Evolutionary conservation across 2,797 vertebrate genomes (phyloP).

Genomic region (Novumbra hubbsi): DNA sequence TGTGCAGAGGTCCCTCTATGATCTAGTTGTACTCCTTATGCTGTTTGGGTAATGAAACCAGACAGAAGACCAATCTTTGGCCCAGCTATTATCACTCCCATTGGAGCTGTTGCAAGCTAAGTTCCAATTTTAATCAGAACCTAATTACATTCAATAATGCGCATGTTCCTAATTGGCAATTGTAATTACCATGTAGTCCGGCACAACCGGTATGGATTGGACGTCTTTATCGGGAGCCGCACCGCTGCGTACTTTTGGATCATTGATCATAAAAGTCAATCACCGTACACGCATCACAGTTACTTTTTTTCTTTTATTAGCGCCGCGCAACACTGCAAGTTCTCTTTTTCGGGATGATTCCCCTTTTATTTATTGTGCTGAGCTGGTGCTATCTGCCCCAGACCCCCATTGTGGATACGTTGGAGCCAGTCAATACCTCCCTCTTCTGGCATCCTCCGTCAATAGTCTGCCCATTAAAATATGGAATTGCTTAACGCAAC

Average conservation of each 20-base stretch:
- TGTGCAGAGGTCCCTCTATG: constrained; percentile 8
- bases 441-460: constrained; percentile 69
- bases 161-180: constrained; percentile 61
- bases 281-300: constrained; percentile 61
- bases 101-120: constrained; percentile 44
- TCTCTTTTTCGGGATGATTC: constrained; percentile 53
- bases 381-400: constrained; percentile 63
- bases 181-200: constrained; percentile 59
- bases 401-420: constrained; percentile 70
- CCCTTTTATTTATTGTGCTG: constrained; percentile 65
- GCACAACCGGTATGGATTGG: constrained; percentile 58
- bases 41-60: constrained; percentile 33
- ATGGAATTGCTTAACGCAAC: constrained; percentile 70
- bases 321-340: constrained; percentile 47
- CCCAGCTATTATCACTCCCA: constrained; percentile 47
- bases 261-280: constrained; percentile 71
- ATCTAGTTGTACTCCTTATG: constrained; percentile 2
- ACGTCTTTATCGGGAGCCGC: constrained; percentile 35
- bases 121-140: constrained; percentile 66
- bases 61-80: constrained; percentile 34
- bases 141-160: constrained; percentile 69
- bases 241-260: constrained; percentile 44
- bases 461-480: constrained; percentile 72
- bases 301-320: constrained; percentile 70
- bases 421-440: constrained; percentile 62